phyloP scores from a whole-genome alignment of 1,140 invertebrate species.

The Luehdorfia chinensis region DNA sequence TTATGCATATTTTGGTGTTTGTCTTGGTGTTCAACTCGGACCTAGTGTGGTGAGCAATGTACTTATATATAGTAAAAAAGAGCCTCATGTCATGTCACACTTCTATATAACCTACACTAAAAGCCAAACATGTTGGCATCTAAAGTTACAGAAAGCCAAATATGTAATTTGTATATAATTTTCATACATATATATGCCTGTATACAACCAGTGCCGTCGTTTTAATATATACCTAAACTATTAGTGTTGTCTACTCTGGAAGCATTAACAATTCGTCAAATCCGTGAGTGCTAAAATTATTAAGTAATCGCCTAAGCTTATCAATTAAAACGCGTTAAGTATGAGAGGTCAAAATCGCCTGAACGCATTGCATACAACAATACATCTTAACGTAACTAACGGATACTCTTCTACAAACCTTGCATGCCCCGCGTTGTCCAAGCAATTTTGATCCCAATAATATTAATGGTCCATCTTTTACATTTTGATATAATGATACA shows the following conservation, averaged over 20 bases:
- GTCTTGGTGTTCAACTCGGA: neutral
- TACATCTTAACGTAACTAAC: neutral
- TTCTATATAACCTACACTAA: slow-evolving; percentile 12
- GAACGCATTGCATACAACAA: slow-evolving; percentile 17
- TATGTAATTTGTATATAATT: slow-evolving; percentile 11
- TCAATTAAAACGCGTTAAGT: slow-evolving; percentile 40
- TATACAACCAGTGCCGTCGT: slow-evolving; percentile 11
- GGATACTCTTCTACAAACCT: neutral
- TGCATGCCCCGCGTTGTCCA: slow-evolving; percentile 17
- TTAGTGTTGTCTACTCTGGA: slow-evolving; percentile 51
- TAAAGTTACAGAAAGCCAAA: slow-evolving; percentile 13
- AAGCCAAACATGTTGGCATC: slow-evolving; percentile 10
- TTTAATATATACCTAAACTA: slow-evolving; percentile 23
- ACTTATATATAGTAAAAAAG: neutral
- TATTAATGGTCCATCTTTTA: slow-evolving; percentile 71
- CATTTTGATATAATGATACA: slow-evolving; percentile 64
- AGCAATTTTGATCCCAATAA: slow-evolving; percentile 45
- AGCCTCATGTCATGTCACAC: neutral
- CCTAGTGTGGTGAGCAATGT: neutral
- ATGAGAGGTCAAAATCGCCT: slow-evolving; percentile 40
- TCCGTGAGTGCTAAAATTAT: slow-evolving; percentile 67
- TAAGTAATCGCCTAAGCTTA: slow-evolving; percentile 54
- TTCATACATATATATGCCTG: slow-evolving; percentile 11
- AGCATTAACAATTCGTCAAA: slow-evolving; percentile 69
- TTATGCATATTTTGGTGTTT: slow-evolving; percentile 2